Evolutionary conservation across 2,113 vertebrate species (phyloP), one percentile per base, ranked within the genome.

Genomic region (Neolamprologus variostigma): DNA sequence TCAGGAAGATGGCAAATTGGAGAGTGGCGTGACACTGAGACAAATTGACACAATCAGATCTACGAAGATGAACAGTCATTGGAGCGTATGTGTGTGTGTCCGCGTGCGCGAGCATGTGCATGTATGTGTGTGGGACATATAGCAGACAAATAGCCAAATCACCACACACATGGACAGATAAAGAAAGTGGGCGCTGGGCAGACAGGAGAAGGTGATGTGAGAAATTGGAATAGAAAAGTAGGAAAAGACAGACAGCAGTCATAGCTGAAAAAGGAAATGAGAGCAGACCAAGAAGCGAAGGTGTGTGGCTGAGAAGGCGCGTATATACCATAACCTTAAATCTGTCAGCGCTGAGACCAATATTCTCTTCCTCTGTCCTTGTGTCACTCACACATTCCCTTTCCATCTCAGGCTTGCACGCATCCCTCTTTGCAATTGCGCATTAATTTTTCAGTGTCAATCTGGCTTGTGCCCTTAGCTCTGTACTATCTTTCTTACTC

Each of bases 371-470:
- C 86, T 87, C 71, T 53, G 55, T 95, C 92, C 90, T 88, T 35
- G 68, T 92, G 93, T 93, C 93, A 91, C 88, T 93, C 93, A 87
- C 89, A 92, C 89, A 83, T 88, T 93, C 83, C 71, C 55, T 87
- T 57, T 93, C 86, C 82, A 53, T 93, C 90, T 59, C 51, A 21
- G 78, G 81, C 91, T 87, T 85, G 14, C 89, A 76, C 26, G 9
- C 87, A 68, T 86, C 82, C 86, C 90, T 91, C 89, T 94, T 93
- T 90, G 94, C 91, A 88, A 93, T 96, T 94, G 93, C 91, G 71
- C 96, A 97, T 96, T 90, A 96, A 96, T 96, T 95, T 96, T 97
- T 97, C 94, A 96, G 94, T 93, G 94, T 94, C 96, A 96, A 95
- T 96, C 96, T 96, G 95, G 90, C 92, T 92, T 76, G 76, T 89